These are phyloP conservation scores for Muscidifurax raptorellus DNA, from an alignment of 1,140 invertebrate species.

Conservation along the genomic window DNA sequence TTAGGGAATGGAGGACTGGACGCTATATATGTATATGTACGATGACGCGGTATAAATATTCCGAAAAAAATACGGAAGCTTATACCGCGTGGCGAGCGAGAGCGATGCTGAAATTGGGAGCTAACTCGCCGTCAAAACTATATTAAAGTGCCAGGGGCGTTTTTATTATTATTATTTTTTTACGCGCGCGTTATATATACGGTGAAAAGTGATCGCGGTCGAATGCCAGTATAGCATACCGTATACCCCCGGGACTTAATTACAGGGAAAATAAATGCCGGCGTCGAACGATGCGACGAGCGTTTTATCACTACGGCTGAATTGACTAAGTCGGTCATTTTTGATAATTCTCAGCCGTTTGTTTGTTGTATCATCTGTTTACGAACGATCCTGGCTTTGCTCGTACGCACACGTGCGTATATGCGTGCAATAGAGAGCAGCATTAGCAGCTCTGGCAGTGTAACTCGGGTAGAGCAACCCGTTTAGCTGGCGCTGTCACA, in stretches of 20 bases:
- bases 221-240: too few relatives aligned
- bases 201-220: too few relatives aligned
- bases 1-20: background rate
- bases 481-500: conserved; percentile 20
- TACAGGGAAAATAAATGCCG: too few relatives aligned
- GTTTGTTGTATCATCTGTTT: conserved; percentile 12
- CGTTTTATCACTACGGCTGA: background rate
- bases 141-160: background rate
- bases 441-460: background rate
- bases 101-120: background rate
- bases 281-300: background rate
- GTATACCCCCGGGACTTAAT: too few relatives aligned
- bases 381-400: background rate
- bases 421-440: too few relatives aligned
- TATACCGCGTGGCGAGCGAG: background rate
- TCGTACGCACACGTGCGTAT: too few relatives aligned
- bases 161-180: too few relatives aligned
- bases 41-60: background rate
- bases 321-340: background rate
- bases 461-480: conserved; percentile 44
- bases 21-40: too few relatives aligned
- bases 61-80: background rate
- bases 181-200: too few relatives aligned
- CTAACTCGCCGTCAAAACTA: background rate
- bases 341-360: background rate